Percentiles rank a stretch among this genome's conserved stretches.
Evolutionary conservation across 2,797 vertebrate species (phyloP).

Genomic region (Pterois miles): DNA sequence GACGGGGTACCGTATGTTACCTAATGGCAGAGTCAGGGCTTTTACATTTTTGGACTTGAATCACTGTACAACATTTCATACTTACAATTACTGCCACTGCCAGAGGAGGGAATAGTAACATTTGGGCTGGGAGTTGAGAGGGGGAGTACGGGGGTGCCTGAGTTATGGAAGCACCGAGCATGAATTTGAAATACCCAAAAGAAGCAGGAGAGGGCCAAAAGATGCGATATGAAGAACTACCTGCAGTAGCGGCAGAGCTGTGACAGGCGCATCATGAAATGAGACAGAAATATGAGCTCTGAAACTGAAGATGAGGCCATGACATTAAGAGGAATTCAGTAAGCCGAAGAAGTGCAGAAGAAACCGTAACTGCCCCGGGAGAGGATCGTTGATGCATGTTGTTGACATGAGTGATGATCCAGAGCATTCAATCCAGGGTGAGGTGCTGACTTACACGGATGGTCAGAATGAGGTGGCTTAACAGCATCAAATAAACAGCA

Average conservation of each 20-base stretch:
- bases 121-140: neutral
- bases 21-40: conserved; percentile 20
- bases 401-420: conserved; percentile 67
- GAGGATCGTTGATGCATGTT: neutral
- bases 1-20: neutral
- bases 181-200: neutral
- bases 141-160: neutral
- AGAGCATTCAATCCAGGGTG: conserved; percentile 14
- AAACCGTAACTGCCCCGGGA: neutral
- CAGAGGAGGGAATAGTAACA: conserved; percentile 40
- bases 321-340: neutral
- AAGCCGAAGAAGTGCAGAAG: neutral
- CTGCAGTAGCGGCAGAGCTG: neutral
- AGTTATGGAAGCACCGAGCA: neutral
- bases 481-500: conserved; percentile 43
- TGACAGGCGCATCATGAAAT: neutral
- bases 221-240: neutral
- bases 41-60: conserved; percentile 46
- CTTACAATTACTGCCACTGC: conserved; percentile 60
- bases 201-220: neutral
- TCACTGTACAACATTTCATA: conserved; percentile 66
- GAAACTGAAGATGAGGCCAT: conserved; percentile 15
- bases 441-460: conserved; percentile 6
- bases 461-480: conserved; percentile 16
- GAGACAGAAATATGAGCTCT: conserved; percentile 26